phyloP scores from a whole-genome alignment of 2,888 invertebrate species.

The Eilema depressum region DNA sequence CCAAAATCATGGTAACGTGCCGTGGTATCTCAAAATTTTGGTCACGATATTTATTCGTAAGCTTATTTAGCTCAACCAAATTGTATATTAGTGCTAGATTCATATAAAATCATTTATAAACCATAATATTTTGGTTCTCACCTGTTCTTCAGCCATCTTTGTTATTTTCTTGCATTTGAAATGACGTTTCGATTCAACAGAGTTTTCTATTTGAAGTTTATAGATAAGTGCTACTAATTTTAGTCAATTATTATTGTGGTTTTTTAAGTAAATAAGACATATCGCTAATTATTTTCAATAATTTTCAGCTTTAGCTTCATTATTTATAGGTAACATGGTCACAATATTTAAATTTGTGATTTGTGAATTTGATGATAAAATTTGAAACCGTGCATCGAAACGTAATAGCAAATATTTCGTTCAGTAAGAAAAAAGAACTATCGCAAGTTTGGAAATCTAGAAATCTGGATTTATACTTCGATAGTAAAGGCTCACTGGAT shows the following conservation, averaged over 20 bases:
- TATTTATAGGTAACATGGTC: not conserved
- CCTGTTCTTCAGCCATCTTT: slow-evolving; percentile 94
- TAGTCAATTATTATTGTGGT: not conserved
- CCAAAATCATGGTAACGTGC: slow-evolving; percentile 24
- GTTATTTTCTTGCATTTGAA: slow-evolving; percentile 85
- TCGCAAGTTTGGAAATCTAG: not conserved
- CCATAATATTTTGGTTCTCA: slow-evolving; percentile 87
- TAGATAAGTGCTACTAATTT: not conserved
- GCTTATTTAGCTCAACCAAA: slow-evolving; percentile 21
- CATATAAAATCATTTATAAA: slow-evolving; percentile 73
- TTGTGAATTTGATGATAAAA: not conserved
- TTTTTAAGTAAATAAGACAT: not conserved
- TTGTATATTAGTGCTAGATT: slow-evolving; percentile 53
- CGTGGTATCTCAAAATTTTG: slow-evolving; percentile 26
- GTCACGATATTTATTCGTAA: slow-evolving; percentile 20
- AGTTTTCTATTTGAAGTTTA: slow-evolving; percentile 16
- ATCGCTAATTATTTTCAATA: not conserved
- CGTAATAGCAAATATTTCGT: not conserved
- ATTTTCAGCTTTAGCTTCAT: not conserved
- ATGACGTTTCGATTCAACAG: slow-evolving; percentile 69
- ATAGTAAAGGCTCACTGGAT: too few relatives aligned
- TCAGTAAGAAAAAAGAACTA: not conserved
- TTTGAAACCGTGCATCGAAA: not conserved
- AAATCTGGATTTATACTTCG: not conserved
- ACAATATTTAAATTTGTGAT: not conserved